These are phyloP conservation scores for Sphenopsis melanotis DNA, from an alignment of 2,797 vertebrate genomes.

Conservation along the genomic window DNA sequence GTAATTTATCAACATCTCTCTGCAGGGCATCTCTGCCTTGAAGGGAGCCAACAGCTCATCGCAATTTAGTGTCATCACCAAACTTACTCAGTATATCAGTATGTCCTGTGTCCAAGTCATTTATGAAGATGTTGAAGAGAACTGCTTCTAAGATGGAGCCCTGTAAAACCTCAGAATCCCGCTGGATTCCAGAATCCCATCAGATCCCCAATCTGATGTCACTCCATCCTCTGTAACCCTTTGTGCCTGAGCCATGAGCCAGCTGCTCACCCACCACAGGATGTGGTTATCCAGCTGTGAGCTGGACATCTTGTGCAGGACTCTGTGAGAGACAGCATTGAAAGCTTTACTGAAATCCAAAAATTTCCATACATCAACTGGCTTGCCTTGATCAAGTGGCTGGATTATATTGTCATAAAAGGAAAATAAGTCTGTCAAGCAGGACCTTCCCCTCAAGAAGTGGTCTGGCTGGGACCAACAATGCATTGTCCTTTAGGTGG, in stretches of 20 bases:
- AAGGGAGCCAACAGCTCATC: background rate
- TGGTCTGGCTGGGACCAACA: background rate
- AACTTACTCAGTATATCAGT: background rate
- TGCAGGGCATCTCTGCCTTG: background rate
- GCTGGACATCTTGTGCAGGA: background rate
- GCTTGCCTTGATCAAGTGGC: background rate
- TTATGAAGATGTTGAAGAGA: background rate
- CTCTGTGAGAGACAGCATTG: background rate
- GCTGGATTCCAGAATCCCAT: background rate
- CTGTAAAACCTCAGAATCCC: background rate
- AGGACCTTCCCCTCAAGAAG: background rate
- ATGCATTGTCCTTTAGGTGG: background rate
- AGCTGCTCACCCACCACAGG: background rate
- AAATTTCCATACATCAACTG: background rate
- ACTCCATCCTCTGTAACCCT: background rate
- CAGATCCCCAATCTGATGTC: background rate
- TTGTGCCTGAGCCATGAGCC: rapidly evolving
- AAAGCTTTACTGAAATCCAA: background rate
- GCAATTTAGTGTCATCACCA: background rate
- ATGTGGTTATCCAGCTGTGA: background rate
- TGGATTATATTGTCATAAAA: background rate
- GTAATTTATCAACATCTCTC: background rate
- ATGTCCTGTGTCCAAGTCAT: background rate
- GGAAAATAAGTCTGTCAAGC: background rate
- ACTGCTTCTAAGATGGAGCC: background rate